phyloP scores from a whole-genome alignment of 92 coral and sea anemone genomes.

The Scolanthus callimorphus region DNA sequence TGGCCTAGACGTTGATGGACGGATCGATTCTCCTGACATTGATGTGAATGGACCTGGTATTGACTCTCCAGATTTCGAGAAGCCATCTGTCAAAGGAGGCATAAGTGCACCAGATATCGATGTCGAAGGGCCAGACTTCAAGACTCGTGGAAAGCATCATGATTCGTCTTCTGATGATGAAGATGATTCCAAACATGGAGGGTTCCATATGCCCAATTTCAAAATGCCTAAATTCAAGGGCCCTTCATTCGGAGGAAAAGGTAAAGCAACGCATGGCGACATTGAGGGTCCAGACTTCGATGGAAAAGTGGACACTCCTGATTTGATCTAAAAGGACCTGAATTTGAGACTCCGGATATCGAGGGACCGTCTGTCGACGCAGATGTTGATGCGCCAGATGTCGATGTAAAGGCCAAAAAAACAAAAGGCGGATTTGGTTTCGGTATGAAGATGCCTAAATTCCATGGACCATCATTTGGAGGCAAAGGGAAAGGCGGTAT shows the following conservation, averaged over 20 bases:
- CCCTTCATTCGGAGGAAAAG: slow-evolving; percentile 15
- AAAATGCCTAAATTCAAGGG: slow-evolving; percentile 15
- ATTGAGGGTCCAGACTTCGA: slow-evolving; percentile 11
- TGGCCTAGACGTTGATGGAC: not conserved
- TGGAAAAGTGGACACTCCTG: slow-evolving; percentile 5
- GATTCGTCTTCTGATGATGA: slow-evolving; percentile 5
- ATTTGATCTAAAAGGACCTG: not conserved
- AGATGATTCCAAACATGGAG: slow-evolving; percentile 4
- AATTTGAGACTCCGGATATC: slow-evolving; percentile 6
- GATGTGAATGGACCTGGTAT: slow-evolving; percentile 15
- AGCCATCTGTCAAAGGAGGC: not conserved
- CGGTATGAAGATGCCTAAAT: not conserved
- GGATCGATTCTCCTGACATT: not conserved
- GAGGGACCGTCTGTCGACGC: slow-evolving; percentile 3
- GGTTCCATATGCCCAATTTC: not conserved
- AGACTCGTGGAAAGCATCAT: not conserved
- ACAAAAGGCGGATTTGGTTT: not conserved
- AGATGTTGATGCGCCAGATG: slow-evolving; percentile 11
- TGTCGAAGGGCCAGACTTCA: slow-evolving; percentile 12
- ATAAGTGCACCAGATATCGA: slow-evolving; percentile 1
- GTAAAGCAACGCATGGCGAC: slow-evolving; percentile 3
- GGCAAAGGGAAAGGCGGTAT: slow-evolving; percentile 5
- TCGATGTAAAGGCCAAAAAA: too few species aligned
- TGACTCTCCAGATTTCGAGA: too few species aligned
- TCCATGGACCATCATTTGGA: slow-evolving; percentile 33